phyloP scores from a whole-genome alignment of 2,888 invertebrate genomes.

The Sesia apiformis region DNA sequence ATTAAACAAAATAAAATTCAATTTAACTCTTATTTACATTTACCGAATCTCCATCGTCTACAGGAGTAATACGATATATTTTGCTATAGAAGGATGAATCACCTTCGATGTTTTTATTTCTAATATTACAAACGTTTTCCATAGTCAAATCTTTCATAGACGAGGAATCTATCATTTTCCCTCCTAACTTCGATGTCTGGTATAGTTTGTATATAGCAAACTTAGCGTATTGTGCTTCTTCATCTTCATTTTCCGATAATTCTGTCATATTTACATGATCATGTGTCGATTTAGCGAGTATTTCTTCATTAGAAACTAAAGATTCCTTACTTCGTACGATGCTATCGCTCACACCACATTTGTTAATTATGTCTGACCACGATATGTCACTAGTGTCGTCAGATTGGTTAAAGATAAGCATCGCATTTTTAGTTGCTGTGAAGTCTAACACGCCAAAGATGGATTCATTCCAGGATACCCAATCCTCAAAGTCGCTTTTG shows the following conservation, averaged over 20 bases:
- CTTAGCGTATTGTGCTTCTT: constrained; percentile 38
- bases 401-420: background rate
- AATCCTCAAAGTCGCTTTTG: constrained; percentile 24
- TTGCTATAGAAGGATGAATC: constrained; percentile 26
- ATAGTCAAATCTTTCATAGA: constrained; percentile 39
- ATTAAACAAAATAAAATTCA: background rate
- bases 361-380: constrained; percentile 50
- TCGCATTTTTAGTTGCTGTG: constrained; percentile 7
- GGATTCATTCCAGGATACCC: constrained; percentile 52
- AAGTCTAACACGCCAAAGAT: constrained; percentile 52
- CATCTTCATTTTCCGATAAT: constrained; percentile 26
- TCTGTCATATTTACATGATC: constrained; percentile 22
- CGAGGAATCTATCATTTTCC: constrained; percentile 50
- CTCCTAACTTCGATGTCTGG: constrained; percentile 36
- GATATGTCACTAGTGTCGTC: constrained; percentile 16
- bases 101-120: constrained; percentile 15
- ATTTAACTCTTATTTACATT: constrained; percentile 16
- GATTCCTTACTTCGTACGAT: constrained; percentile 25
- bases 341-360: constrained; percentile 9
- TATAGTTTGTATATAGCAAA: constrained; percentile 55
- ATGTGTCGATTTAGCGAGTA: constrained; percentile 39
- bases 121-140: constrained; percentile 18
- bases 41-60: constrained; percentile 39
- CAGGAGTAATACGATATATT: constrained; percentile 46
- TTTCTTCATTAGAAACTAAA: constrained; percentile 23